Evolutionary conservation across 64 coral and sea anemone genomes (phyloP).

Genomic region (Actinia equina): DNA sequence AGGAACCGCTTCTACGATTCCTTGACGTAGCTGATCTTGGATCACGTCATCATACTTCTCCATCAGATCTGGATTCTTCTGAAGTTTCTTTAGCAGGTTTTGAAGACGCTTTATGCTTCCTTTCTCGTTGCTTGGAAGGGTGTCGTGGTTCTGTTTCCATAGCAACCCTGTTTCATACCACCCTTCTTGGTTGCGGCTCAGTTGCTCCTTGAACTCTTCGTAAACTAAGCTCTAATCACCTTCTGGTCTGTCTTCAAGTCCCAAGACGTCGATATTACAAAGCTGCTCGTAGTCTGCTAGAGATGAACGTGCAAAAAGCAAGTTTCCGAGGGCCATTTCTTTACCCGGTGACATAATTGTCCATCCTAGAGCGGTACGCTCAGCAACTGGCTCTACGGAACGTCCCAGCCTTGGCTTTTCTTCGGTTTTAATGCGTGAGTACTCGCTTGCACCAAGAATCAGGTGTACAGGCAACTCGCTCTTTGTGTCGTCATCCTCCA

Average conservation of each 20-base stretch:
- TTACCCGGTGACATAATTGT: constrained; percentile 54
- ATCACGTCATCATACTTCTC: constrained; percentile 34
- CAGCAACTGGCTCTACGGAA: constrained; percentile 36
- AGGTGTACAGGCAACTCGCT: constrained; percentile 48
- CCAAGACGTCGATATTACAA: constrained; percentile 35
- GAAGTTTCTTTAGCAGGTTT: neutral
- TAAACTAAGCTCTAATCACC: constrained; percentile 23
- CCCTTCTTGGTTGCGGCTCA: neutral
- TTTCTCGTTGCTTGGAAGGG: no score
- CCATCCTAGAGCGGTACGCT: constrained; percentile 49
- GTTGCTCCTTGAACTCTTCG: neutral
- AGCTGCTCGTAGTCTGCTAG: constrained; percentile 36
- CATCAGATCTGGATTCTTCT: neutral
- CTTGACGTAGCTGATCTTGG: neutral
- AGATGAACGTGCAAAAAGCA: constrained; percentile 5
- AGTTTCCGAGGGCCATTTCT: neutral
- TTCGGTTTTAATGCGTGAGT: constrained; percentile 34
- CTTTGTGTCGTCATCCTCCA: constrained; percentile 51
- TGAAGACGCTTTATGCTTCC: neutral
- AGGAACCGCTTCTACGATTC: neutral
- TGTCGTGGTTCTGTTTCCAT: neutral
- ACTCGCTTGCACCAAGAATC: constrained; percentile 63
- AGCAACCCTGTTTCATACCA: constrained; percentile 16
- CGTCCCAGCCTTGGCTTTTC: constrained; percentile 34
- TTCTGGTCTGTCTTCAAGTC: constrained; percentile 32